phyloP scores from a whole-genome alignment of 2,113 vertebrate species.

The Phrynosoma blainvillii region DNA sequence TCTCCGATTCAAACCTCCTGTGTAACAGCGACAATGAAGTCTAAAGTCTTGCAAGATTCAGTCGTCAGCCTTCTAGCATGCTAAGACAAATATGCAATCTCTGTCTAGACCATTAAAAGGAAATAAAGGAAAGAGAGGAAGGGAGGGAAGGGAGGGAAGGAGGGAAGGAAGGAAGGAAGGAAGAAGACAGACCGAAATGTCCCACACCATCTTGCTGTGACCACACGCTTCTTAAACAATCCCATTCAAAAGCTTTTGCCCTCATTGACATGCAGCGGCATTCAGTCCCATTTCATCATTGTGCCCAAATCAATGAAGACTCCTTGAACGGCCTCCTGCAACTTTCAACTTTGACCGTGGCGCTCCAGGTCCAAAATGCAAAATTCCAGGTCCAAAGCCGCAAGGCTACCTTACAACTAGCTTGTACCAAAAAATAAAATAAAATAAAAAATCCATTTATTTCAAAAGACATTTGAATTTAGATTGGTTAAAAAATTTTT shows the following conservation, averaged over 20 bases:
- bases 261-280: conserved; percentile 57
- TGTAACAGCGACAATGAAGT: conserved; percentile 18
- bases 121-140: not conserved
- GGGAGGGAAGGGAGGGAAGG: not conserved
- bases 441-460: not conserved
- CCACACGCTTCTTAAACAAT: conserved; percentile 17
- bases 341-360: conserved; percentile 71
- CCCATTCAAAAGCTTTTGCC: conserved; percentile 42
- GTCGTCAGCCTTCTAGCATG: conserved; percentile 1
- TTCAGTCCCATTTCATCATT: conserved; percentile 43
- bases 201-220: not conserved
- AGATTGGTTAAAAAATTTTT: conserved; percentile 66
- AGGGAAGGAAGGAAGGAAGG: not conserved
- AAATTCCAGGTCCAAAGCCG: conserved; percentile 18
- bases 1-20: not conserved
- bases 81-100: conserved; percentile 49
- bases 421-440: not conserved
- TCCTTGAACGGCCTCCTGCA: conserved; percentile 61
- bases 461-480: conserved; percentile 54
- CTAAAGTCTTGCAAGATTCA: conserved; percentile 35
- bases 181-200: not conserved
- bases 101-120: not conserved
- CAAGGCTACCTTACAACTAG: not conserved
- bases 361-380: conserved; percentile 17
- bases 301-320: conserved; percentile 56